Base-by-base conservation (phyloP, 2,888 invertebrate species). In the Lasiommata megera region DNA sequence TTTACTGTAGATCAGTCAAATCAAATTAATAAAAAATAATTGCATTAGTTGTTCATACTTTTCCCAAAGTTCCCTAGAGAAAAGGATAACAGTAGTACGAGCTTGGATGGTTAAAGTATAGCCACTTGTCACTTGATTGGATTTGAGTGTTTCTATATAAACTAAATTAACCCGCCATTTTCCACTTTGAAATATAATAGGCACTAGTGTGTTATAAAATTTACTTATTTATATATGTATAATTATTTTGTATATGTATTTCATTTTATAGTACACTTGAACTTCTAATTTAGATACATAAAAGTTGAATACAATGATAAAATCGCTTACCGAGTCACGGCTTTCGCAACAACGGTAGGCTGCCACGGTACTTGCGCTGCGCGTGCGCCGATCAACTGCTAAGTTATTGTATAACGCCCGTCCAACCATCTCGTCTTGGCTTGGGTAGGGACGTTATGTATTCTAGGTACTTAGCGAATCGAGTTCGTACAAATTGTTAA, bases 341-440 rank as follows among this genome's bases (percentile, higher is more conserved):
- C 54, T 54, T 56, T 50, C 55, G 36, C 40, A 44, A 36, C 36
- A 17, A 40, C 57, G 44, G 37, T 52, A 47, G 37, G 12, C 31
- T 34, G 54, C 40, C 40, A 54, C 57, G 46, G 51, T 51, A 29
- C 40, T 47, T 46, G 51, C 54, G 54, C 62, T 69, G 76, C 73
- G 70, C 77, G 58, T 51, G 69, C 76, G 74, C 73, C 61, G 61
- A 54, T 63, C 69, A 65, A 80, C 79, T 78, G 74, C 67, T 34
- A 28, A 16, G 29, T 34, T 54, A 70, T 76, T 77, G 79, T 76
- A 74, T 78, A 80, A 77, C 69, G 31, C 40, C 17, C 58, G 46
- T 62, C 63, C 65, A 67, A 68, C 66, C 44, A 55, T 63, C 61
- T 58, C 44, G 56, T 64, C 61, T 60, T n/a, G 62, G 12, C 37